Conservation (phyloP, 2,888 invertebrate genomes). For the Microctonus hyperodae region DNA sequence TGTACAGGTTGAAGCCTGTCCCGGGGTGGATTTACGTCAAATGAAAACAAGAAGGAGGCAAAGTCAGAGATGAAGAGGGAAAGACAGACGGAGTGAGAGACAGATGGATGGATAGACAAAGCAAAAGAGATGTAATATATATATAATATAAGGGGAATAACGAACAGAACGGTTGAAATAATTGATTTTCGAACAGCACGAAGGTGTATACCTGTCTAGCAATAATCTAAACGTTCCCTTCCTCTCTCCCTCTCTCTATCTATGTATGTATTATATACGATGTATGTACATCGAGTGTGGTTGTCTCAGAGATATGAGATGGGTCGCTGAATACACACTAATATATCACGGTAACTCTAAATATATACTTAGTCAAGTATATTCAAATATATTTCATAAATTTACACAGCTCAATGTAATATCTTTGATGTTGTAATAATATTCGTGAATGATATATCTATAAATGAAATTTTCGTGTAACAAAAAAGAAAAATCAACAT, state of each 20-base stretch:
- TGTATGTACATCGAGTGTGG: too few relatives aligned
- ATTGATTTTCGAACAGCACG: slow-evolving; percentile 30
- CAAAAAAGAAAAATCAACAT: slow-evolving; percentile 16
- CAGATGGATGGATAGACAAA: background rate
- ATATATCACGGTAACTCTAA: background rate
- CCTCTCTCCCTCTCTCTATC: too few relatives aligned
- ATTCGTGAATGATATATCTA: slow-evolving; percentile 2
- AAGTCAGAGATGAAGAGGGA: too few relatives aligned
- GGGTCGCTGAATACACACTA: background rate
- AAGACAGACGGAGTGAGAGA: background rate
- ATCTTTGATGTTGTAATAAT: background rate
- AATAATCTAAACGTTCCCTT: slow-evolving; percentile 15
- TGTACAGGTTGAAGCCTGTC: background rate
- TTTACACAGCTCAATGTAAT: too few relatives aligned
- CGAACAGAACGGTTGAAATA: slow-evolving; percentile 22
- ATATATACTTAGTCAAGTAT: too few relatives aligned
- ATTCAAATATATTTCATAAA: too few relatives aligned
- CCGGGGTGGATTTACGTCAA: background rate
- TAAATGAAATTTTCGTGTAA: slow-evolving; percentile 11
- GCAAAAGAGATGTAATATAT: background rate
- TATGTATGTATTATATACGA: too few relatives aligned
- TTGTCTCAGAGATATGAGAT: background rate
- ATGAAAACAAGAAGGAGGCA: background rate
- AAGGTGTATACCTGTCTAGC: slow-evolving; percentile 12
- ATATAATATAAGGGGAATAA: background rate